Base-by-base conservation (phyloP, 2,797 vertebrate species). In the Clarias laeviceps region DNA sequence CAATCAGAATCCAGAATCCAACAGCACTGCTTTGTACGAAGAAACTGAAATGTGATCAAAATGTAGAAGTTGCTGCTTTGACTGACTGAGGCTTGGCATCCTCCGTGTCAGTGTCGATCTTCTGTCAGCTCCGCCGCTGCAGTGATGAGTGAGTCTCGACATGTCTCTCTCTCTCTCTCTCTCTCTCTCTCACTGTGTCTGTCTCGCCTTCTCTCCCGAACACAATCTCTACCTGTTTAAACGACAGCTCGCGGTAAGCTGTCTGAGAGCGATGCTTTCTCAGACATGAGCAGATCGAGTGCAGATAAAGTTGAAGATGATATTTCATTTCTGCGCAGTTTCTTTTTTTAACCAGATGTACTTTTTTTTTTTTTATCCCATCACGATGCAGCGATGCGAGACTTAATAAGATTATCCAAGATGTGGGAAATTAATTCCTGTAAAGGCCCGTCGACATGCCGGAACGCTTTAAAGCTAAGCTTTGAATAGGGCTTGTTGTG, bases 141-240 rank as follows among this genome's bases (percentile, higher is more conserved):
- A 78, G 61, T 82, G 85, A 89, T 89, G 86, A 90, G 86, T 82
- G 88, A 90, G 82, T 85, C 87, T 84, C 86, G 85, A 88, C 73
- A 83, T 77, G 4, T 77, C 56, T 34, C 74, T 77, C 74, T 34
- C 50, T 56, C 45, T 72, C 40, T 56, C 73, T 88, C 80, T 72
- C 72, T 76, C 86, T 87, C 88, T 90, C 81, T 77, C 86, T 87
- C 88, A 90, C 81, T 50, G 11, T 50, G 73, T 56, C 50, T 73
- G 73, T 34, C 74, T 88, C 81, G 72, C 72, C 74, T 86, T 87
- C 88, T 87, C 88, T 90, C 81, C 40, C 14, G 90, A 80, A 56
- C 65, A 50, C 85, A 82, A 88, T 85, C 85, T 85, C 84, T 85
- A 85, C 72, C 89, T 90, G 85, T 86, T 91, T 90, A 90, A 91